Evolutionary conservation across 2,888 invertebrate species (phyloP).

Genomic region (Hirudinaria manillensis): DNA sequence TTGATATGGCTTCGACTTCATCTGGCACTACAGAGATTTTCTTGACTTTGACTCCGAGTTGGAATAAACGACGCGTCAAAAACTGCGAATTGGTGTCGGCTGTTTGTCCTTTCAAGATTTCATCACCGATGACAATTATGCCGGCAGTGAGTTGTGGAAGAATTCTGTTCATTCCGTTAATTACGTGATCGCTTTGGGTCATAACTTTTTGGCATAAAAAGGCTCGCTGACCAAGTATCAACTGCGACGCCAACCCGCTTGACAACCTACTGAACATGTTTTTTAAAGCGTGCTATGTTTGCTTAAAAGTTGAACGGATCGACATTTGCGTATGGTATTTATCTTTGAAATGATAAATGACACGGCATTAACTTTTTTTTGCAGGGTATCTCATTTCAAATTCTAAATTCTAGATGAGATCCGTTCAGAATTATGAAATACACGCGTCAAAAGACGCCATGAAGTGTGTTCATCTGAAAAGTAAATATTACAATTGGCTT

Average conservation of each 20-base stretch:
- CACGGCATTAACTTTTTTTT: too few species aligned
- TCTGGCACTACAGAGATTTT: slow-evolving; percentile 67
- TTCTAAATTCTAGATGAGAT: too few species aligned
- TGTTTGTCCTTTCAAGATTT: slow-evolving; percentile 68
- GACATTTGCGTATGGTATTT: neutral
- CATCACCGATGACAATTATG: slow-evolving; percentile 67
- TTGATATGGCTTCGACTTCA: slow-evolving; percentile 61
- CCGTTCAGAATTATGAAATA: too few species aligned
- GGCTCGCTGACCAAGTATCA: neutral
- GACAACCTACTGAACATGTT: slow-evolving; percentile 10
- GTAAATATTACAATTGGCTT: too few species aligned
- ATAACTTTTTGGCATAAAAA: neutral
- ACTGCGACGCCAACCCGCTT: neutral
- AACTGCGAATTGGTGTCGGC: slow-evolving; percentile 66
- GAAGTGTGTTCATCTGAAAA: too few species aligned
- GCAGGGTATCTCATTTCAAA: too few species aligned
- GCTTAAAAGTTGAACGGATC: neutral
- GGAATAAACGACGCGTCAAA: slow-evolving; percentile 61
- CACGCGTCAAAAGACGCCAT: too few species aligned
- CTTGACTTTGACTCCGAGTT: slow-evolving; percentile 63
- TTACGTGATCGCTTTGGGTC: neutral
- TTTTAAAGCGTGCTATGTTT: neutral
- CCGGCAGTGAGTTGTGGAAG: slow-evolving; percentile 26
- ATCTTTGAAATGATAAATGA: too few species aligned
- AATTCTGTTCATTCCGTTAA: neutral